Evolutionary conservation across 2,113 vertebrate species (phyloP), one percentile per base, ranked within the genome.

Genomic region (Lophius piscatorius): DNA sequence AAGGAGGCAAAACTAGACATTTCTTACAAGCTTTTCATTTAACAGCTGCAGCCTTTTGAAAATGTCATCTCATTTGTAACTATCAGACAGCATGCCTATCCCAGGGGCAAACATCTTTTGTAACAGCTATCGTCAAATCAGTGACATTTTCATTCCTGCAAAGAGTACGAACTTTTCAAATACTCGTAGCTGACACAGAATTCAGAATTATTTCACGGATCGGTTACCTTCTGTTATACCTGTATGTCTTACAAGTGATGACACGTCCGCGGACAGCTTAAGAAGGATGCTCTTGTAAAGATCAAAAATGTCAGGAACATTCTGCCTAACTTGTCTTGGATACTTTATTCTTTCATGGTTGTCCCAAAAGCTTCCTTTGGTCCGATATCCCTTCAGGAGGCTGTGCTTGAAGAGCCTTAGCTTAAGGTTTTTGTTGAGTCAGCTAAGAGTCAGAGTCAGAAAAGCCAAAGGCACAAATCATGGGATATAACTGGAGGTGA

Each of bases 221-320:
- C 28, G 10, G 13, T 20, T 35, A 22, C 11, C 0, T 35, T 45
- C 17, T 6, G 2, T 8, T 7, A 16, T 9, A 3, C 29, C 29
- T 31, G 29, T n/a, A 17, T 45, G 52, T 26, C 5, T 29, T 16
- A 9, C 21, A 21, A 17, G 9, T 18, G 47, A 22, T 35, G 16
- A 23, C n/a, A n/a, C n/a, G n/a, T n/a, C n/a, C n/a, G n/a, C n/a
- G n/a, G n/a, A n/a, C 39, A n/a, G 24, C 17, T 46, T 20, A 24
- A 10, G 16, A 42, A n/a, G 35, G 44, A 34, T 28, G 31, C 7
- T 56, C 24, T n/a, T 14, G 21, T 39, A 58, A 69, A 76, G 68
- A 63, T 67, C 62, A 48, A 34, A n/a, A 4, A 10, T 2, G 16
- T 17, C 28, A 34, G 14, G 33, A 39, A 34, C 9, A 34, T 13